A percentile compares a stretch with the other conserved stretches of the same genome.
These are phyloP conservation scores for Bursaphelenchus okinawaensis DNA, from an alignment of 2,888 invertebrate genomes.

Conservation along the genomic window DNA sequence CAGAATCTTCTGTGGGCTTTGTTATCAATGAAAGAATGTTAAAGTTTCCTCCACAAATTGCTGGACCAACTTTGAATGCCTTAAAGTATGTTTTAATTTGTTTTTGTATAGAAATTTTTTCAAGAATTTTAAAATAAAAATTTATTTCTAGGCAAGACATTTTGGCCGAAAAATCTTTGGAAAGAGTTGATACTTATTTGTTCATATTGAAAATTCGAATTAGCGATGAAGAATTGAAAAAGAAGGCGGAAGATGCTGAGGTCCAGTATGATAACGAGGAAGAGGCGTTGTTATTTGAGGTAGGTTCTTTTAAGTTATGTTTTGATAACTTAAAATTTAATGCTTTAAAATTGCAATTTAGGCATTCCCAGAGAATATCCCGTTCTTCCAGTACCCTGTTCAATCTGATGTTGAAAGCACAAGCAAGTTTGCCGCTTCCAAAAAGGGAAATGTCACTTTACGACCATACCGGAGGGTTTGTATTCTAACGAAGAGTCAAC, in stretches of 20 bases:
- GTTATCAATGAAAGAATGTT: constrained; percentile 52
- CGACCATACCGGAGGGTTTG: constrained; percentile 44
- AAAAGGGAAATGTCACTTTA: constrained; percentile 41
- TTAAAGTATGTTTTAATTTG: constrained; percentile 16
- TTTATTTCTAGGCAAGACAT: constrained; percentile 29
- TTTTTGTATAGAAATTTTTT: constrained; percentile 3
- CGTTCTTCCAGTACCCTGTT: constrained; percentile 49
- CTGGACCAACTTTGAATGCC: constrained; percentile 37
- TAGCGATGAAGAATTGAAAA: constrained; percentile 20
- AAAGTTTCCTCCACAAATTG: constrained; percentile 42
- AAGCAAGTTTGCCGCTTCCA: constrained; percentile 45
- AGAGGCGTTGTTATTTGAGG: constrained; percentile 41
- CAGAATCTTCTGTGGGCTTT: constrained; percentile 22
- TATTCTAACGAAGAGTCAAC: constrained; percentile 25
- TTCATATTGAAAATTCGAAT: constrained; percentile 29
- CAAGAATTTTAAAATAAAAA: constrained; percentile 26
- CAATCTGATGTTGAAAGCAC: constrained; percentile 48
- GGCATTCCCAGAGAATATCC: constrained; percentile 2
- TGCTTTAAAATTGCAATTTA: too few species aligned
- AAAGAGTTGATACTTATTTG: constrained; percentile 23
- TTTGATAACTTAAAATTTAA: neutral
- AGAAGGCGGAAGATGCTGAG: constrained; percentile 30
- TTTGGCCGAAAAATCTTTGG: constrained; percentile 8
- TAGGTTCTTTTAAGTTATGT: neutral
- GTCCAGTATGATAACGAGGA: constrained; percentile 46